phyloP scores from a whole-genome alignment of 2,113 vertebrate species.

The Capreolus pygargus region DNA sequence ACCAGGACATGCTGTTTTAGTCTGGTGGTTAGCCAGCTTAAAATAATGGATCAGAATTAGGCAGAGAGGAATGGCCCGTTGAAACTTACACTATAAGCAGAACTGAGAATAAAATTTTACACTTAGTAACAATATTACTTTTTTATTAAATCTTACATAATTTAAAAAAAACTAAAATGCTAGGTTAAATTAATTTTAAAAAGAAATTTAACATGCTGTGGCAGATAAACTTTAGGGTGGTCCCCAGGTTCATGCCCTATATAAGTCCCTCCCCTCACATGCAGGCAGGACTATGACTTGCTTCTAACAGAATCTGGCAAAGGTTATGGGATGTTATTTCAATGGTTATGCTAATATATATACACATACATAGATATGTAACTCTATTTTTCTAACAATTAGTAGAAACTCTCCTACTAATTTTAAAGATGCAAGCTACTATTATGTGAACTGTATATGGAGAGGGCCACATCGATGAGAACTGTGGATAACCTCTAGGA shows the following conservation, averaged over 20 bases:
- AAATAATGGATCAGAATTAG: constrained; percentile 8
- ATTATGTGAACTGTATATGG: background rate
- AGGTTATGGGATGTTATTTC: background rate
- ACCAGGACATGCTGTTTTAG: background rate
- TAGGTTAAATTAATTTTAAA: background rate
- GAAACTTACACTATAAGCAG: background rate
- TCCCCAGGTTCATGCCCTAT: background rate
- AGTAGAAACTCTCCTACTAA: background rate
- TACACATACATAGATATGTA: background rate
- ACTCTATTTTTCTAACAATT: background rate
- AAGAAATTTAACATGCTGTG: background rate
- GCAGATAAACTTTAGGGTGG: background rate
- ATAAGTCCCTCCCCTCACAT: background rate
- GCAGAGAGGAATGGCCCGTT: background rate
- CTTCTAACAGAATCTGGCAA: background rate
- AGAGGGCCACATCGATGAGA: background rate
- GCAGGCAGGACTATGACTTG: background rate
- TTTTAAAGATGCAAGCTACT: background rate
- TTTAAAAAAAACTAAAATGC: background rate
- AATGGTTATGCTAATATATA: background rate
- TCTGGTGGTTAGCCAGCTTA: background rate
- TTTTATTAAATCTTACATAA: background rate
- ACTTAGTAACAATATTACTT: background rate
- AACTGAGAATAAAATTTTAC: background rate
- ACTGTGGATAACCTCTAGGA: background rate